A percentile compares a stretch with the other conserved stretches of the same genome.
Evolutionary conservation across 2,113 vertebrate genomes (phyloP).

Genomic region (Setophaga petechia): DNA sequence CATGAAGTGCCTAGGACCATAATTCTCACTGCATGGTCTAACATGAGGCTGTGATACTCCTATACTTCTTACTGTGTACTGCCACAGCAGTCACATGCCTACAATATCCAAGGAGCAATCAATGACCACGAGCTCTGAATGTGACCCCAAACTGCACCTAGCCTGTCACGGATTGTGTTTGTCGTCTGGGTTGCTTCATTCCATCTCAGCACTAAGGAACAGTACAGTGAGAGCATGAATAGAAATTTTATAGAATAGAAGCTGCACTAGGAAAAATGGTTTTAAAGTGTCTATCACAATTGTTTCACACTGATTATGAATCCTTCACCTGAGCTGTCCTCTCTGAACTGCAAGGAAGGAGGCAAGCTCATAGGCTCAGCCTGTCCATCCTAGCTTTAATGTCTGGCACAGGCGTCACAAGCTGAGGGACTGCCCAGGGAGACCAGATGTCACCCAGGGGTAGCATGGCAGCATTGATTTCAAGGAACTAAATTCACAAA

Average conservation of each 20-base stretch:
- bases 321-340: neutral
- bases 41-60: neutral
- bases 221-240: neutral
- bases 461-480: neutral
- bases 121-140: neutral
- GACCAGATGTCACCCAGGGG: neutral
- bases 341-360: neutral
- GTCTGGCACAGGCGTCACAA: neutral
- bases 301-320: neutral
- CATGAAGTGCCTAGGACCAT: neutral
- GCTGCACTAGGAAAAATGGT: neutral
- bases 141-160: neutral
- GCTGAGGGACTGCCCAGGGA: neutral
- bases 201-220: neutral
- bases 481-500: neutral
- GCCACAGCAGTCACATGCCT: neutral
- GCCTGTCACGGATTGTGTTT: neutral
- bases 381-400: neutral
- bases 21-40: neutral
- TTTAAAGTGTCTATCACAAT: neutral
- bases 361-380: neutral
- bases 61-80: neutral
- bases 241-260: accelerated
- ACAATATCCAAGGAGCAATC: neutral
- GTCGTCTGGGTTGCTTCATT: neutral